phyloP scores from a whole-genome alignment of 1,140 invertebrate genomes.

The Lordiphosa clarofinis region DNA sequence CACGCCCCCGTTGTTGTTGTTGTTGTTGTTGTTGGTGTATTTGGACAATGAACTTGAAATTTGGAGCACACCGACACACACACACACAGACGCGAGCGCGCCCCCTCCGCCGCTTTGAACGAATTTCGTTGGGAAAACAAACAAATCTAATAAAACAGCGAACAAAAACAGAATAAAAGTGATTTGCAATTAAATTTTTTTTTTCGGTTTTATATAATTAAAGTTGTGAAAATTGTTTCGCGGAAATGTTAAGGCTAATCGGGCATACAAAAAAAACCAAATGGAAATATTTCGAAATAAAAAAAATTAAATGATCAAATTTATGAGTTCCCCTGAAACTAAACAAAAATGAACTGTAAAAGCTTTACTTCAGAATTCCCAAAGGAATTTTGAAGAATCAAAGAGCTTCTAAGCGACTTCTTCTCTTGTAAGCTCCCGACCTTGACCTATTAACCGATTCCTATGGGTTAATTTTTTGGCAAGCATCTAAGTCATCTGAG shows the following conservation, averaged over 20 bases:
- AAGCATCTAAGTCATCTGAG: too few relatives aligned
- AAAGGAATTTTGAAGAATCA: too few relatives aligned
- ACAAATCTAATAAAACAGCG: constrained; percentile 73
- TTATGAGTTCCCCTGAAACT: too few relatives aligned
- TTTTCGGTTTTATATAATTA: constrained; percentile 56
- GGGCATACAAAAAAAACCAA: constrained; percentile 12
- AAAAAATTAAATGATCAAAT: too few relatives aligned
- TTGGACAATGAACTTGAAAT: constrained; percentile 66
- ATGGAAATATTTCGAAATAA: constrained; percentile 5
- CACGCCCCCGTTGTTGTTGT: too few relatives aligned
- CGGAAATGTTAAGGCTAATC: background rate
- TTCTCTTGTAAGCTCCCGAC: too few relatives aligned
- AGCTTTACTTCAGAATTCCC: too few relatives aligned
- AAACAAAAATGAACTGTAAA: too few relatives aligned
- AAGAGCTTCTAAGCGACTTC: too few relatives aligned
- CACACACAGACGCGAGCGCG: constrained; percentile 8
- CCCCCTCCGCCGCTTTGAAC: constrained; percentile 10
- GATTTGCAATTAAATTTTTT: constrained; percentile 74
- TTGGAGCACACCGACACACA: constrained; percentile 32
- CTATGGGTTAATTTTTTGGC: too few relatives aligned
- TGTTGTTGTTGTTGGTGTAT: constrained; percentile 31
- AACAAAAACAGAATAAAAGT: constrained; percentile 68
- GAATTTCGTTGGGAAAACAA: constrained; percentile 75
- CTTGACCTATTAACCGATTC: too few relatives aligned
- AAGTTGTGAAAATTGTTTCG: constrained; percentile 57